Evolutionary conservation across 2,113 vertebrate species (phyloP), one percentile per base, ranked within the genome.

Genomic region (Hippoglossus stenolepis): DNA sequence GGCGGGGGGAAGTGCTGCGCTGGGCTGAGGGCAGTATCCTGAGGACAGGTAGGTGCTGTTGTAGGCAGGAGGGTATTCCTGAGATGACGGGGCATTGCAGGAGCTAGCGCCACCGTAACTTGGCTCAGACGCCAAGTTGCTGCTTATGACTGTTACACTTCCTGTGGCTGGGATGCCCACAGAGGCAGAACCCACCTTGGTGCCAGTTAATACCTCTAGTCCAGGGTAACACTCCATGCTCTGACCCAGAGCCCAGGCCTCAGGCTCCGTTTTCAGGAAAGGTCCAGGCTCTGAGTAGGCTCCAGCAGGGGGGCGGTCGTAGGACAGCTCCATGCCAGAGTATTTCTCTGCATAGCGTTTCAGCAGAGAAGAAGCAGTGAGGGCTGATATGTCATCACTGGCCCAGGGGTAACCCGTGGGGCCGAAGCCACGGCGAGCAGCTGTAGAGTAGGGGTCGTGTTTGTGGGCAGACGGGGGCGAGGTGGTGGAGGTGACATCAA

Each of bases 261-360:
- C 97, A 0, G 94, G 81, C 0, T 98, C 97, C 20, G 93, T 94
- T 68, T 97, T 93, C 47, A 95, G 90, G 66, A 98, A 97, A 79
- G 95, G 70, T 9, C 96, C 94, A 11, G 96, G 94, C 28, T 96
- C 94, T 2, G 95, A 90, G 51, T 93, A 88, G 53, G 92, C 57
- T 53, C 62, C 38, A 80, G 91, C 14, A 75, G 87, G 53, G 12
- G 91, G 86, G 47, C 96, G 94, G 63, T 98, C 96, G 65, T 96
- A 97, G 59, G 97, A 91, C 8, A 96, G 93, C 91, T 96, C 93
- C 76, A 96, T 92, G 65, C 96, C 96, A 0, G 97, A 96, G 90
- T 99, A 99, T 82, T 98, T 98, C 91, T 98, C 97, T 0, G 97
- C 97, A 38, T 98, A 99, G 83, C 96, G 96, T 90, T 98, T 99